Evolutionary conservation across 2,888 invertebrate genomes (phyloP).

Genomic region (Ephialtes manifestator): DNA sequence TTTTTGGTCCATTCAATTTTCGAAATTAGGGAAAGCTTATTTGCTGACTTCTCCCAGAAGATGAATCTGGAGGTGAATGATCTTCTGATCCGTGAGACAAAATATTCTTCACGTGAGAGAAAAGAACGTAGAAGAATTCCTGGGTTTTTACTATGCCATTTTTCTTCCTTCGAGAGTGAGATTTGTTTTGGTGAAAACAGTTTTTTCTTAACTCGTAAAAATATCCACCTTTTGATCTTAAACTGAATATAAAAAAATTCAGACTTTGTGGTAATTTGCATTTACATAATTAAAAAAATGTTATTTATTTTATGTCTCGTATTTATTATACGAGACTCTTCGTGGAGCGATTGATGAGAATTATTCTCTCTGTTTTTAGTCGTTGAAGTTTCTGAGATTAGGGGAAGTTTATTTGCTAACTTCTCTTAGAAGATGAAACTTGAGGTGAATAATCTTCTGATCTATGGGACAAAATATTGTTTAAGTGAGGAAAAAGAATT

Average conservation of each 20-base stretch:
- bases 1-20: slow-evolving; percentile 1
- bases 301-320: too few species aligned
- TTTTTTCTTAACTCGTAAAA: neutral
- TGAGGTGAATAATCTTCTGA: neutral
- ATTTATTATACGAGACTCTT: neutral
- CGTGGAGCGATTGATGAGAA: neutral
- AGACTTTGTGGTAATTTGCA: too few species aligned
- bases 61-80: neutral
- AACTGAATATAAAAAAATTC: too few species aligned
- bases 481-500: neutral
- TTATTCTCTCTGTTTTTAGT: neutral
- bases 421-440: neutral
- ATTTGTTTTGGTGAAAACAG: neutral
- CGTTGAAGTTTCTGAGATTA: neutral
- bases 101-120: neutral
- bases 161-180: neutral
- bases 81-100: neutral
- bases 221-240: too few species aligned
- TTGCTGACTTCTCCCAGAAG: neutral
- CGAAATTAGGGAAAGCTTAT: neutral
- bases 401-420: neutral
- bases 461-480: neutral
- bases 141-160: neutral
- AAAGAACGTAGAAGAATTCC: neutral
- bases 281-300: too few species aligned